phyloP scores from a whole-genome alignment of 2,888 invertebrate genomes.

The Alsophila aescularia region DNA sequence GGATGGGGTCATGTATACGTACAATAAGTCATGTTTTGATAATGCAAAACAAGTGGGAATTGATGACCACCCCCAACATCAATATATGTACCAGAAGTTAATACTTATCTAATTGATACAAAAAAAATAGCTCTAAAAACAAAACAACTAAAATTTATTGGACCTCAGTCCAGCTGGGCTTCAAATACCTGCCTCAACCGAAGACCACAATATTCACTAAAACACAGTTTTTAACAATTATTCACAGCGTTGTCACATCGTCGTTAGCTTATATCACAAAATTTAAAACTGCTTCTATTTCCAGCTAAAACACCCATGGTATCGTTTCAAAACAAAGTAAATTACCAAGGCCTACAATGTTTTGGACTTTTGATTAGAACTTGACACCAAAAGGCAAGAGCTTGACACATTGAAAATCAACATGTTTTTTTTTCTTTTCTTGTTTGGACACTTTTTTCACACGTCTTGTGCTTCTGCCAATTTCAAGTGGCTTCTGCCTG shows the following conservation, averaged over 20 bases:
- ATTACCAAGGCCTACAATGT: neutral
- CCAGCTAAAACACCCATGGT: constrained; percentile 23
- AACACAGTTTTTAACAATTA: constrained; percentile 35
- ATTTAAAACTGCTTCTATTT: neutral
- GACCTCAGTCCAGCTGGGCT: constrained; percentile 62
- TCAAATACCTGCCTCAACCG: constrained; percentile 48
- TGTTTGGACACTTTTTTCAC: no score
- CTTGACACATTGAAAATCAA: neutral
- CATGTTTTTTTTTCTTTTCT: no score
- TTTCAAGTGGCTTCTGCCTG: no score
- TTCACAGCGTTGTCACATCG: constrained; percentile 5
- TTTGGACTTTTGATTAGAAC: neutral
- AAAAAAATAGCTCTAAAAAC: constrained; percentile 36
- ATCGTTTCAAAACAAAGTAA: constrained; percentile 60
- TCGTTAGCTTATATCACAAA: constrained; percentile 4
- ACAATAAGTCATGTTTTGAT: neutral
- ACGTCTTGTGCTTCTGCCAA: no score
- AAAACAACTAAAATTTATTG: constrained; percentile 34
- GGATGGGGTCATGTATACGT: constrained; percentile 11
- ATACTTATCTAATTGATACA: constrained; percentile 4
- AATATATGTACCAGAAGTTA: neutral
- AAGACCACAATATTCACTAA: constrained; percentile 45
- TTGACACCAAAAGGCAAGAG: no score
- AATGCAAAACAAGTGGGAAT: constrained; percentile 18
- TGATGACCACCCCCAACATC: neutral